Evolutionary conservation across 2,888 invertebrate species (phyloP).

Genomic region (Aradus depressus): DNA sequence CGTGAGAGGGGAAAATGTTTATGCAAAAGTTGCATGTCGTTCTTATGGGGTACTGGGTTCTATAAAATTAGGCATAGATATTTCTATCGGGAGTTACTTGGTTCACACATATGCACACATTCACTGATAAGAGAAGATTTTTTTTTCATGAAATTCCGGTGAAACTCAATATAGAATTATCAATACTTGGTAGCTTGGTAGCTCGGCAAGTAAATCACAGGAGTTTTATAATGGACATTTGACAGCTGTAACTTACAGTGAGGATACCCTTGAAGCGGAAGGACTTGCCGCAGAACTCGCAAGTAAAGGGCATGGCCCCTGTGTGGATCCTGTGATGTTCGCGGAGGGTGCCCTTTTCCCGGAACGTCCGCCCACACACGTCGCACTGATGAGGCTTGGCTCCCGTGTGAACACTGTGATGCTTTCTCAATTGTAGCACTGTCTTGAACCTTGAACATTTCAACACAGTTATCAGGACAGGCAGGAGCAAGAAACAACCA

Average conservation of each 20-base stretch:
- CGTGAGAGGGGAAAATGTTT: no score
- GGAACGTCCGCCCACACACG: slow-evolving; percentile 47
- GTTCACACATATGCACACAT: no score
- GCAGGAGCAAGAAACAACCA: slow-evolving; percentile 7
- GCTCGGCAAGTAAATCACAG: slow-evolving; percentile 5
- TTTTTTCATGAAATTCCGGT: no score
- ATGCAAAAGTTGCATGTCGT: no score
- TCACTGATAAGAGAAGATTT: no score
- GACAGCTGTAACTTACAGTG: slow-evolving; percentile 43
- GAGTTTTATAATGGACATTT: no score
- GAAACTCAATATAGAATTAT: no score
- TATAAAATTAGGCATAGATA: no score
- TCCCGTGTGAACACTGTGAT: slow-evolving; percentile 47
- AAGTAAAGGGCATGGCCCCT: slow-evolving; percentile 34
- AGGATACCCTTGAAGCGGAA: slow-evolving; percentile 42
- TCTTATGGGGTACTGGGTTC: no score
- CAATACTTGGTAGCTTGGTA: slow-evolving; percentile 1
- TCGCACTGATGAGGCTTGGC: slow-evolving; percentile 49
- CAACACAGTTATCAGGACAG: no score
- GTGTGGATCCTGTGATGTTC: slow-evolving; percentile 39
- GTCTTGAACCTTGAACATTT: slow-evolving; percentile 45
- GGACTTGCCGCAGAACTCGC: slow-evolving; percentile 35
- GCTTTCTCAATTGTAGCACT: slow-evolving; percentile 44
- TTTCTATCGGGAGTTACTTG: no score
- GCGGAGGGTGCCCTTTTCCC: slow-evolving; percentile 57